A percentile compares a stretch with the other conserved stretches of the same genome.
These are phyloP conservation scores for Fragum sueziense DNA, from an alignment of 2,888 invertebrate genomes.

Conservation along the genomic window DNA sequence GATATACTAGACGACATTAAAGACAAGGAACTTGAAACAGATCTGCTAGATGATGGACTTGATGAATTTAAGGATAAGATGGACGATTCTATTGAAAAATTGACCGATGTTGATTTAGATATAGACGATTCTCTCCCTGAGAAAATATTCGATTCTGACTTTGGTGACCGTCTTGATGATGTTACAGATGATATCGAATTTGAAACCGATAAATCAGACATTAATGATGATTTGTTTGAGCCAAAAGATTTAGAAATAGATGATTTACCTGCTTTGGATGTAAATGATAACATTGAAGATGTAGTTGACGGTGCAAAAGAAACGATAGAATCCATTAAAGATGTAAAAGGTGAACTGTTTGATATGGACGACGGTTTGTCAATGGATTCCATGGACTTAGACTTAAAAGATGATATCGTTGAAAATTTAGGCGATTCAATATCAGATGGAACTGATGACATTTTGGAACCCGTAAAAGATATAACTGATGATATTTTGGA, in stretches of 20 bases:
- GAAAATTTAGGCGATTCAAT: not conserved
- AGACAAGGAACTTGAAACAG: not conserved
- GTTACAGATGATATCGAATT: not conserved
- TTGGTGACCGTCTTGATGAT: not conserved
- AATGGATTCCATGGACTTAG: no score
- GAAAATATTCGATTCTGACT: not conserved
- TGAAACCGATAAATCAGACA: not conserved
- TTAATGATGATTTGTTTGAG: not conserved
- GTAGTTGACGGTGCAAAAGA: not conserved
- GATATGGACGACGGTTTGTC: not conserved
- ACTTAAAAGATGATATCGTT: not conserved
- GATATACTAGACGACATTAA: not conserved
- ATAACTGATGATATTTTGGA: not conserved
- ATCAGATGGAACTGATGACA: slow-evolving; percentile 4
- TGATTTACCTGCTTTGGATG: not conserved
- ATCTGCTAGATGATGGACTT: not conserved
- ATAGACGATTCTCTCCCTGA: not conserved
- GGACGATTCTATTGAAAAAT: slow-evolving; percentile 13
- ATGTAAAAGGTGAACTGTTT: not conserved
- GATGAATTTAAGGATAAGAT: not conserved
- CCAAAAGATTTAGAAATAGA: not conserved
- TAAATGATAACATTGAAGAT: not conserved
- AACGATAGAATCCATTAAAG: not conserved
- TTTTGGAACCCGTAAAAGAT: not conserved
- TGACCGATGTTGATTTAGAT: not conserved